Base-by-base conservation (phyloP, 2,888 invertebrate genomes). In the Tachystola acroxantha region DNA sequence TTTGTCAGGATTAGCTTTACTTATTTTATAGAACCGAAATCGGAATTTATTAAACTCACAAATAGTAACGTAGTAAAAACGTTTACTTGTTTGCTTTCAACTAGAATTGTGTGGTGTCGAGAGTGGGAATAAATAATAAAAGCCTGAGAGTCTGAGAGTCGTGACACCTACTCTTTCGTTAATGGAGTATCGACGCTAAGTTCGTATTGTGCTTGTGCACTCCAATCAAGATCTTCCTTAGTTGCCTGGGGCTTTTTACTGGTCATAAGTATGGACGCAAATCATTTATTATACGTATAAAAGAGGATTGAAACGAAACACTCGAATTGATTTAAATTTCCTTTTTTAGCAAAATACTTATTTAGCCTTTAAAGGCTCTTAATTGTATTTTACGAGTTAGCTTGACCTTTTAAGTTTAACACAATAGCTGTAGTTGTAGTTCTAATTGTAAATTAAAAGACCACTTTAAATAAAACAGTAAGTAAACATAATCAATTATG, bases 161-260 rank as follows among this genome's bases (percentile, higher is more conserved):
- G 85, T 85, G 85, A 85, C 82, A 80, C 70, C 65, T 72, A 72
- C 75, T 75, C 77, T 75, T 70, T 75, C 76, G 64, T 78, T 85
- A 85, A 85, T 85, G 84, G 81, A 81, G 64, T 64, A 50, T 55
- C 66, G 67, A 59, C 61, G 64, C 69, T 69, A 66, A 65, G 70
- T 71, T 64, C 63, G 78, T 68, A 74, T 65, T 71, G 76, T 73
- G 59, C 61, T 65, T 71, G 76, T 73, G 59, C 61, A 58, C 55
- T 64, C 53, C 68, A 79, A 85, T 82, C 84, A 80, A 84, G 84
- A 84, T 85, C 61, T 60, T 69, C 72, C 76, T 70, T 74, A 71
- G 63, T 54, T 50, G 55, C 61, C 68, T 57, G 59, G 56, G 56
- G 54, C 67, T 72, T 71, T 77, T 74, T 69, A 69, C 66, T 64